Evolutionary conservation across 2,113 vertebrate genomes (phyloP).

Genomic region (Melanocharis versteri): DNA sequence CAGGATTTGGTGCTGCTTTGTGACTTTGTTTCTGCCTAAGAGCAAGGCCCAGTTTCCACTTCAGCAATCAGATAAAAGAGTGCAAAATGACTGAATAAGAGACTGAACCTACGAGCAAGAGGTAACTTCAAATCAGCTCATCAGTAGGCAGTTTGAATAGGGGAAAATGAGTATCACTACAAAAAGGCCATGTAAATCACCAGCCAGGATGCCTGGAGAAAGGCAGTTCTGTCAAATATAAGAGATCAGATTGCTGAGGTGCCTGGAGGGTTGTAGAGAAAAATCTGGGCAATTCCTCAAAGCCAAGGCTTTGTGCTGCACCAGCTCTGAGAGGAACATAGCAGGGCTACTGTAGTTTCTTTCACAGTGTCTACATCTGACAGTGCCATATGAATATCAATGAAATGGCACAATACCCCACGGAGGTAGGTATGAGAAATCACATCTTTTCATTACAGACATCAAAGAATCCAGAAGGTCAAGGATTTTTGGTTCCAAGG

Average conservation of each 20-base stretch:
- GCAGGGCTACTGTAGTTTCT: neutral
- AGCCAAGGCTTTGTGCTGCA: constrained; percentile 3
- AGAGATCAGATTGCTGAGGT: neutral
- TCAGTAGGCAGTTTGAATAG: neutral
- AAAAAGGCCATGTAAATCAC: neutral
- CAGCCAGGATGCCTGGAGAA: neutral
- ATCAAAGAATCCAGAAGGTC: neutral
- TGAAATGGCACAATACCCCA: neutral
- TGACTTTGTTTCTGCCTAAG: neutral
- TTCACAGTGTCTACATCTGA: neutral
- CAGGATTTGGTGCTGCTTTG: neutral
- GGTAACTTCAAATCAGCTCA: neutral
- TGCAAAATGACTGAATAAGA: neutral
- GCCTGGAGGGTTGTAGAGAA: neutral
- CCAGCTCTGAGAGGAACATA: neutral
- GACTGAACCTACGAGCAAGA: neutral
- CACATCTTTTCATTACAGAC: neutral
- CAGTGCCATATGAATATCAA: neutral
- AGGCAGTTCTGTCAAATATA: neutral
- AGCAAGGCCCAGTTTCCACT: neutral
- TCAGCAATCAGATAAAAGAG: constrained; percentile 5
- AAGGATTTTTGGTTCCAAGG: neutral
- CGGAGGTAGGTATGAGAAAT: neutral
- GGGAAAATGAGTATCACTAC: neutral
- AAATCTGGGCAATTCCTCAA: constrained; percentile 45